phyloP scores from a whole-genome alignment of 2,797 vertebrate species.

The Halcyon smyrnensis region DNA sequence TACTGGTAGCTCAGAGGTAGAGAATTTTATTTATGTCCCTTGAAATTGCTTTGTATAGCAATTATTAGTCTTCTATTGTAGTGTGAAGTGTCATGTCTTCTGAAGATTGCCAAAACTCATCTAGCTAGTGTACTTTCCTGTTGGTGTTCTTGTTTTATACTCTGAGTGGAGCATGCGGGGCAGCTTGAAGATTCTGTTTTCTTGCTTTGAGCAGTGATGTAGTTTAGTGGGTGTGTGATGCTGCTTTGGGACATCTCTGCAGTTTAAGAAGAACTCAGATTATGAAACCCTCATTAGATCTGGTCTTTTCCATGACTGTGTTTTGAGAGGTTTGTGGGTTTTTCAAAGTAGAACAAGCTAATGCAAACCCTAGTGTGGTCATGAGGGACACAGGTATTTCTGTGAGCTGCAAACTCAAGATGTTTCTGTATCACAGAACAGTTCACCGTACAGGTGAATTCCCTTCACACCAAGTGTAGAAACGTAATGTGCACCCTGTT shows the following conservation, averaged over 20 bases:
- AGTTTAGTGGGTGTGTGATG: neutral
- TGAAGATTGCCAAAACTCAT: neutral
- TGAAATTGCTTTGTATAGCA: neutral
- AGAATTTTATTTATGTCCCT: neutral
- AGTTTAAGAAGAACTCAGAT: neutral
- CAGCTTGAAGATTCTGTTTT: neutral
- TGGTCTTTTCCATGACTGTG: neutral
- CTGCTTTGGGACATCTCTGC: accelerated
- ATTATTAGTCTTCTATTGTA: accelerated
- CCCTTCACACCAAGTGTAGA: neutral
- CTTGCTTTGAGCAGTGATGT: neutral
- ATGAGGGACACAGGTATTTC: neutral
- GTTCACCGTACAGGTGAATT: neutral
- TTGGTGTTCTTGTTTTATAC: neutral
- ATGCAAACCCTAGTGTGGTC: neutral
- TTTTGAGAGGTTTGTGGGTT: neutral
- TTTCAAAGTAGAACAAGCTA: neutral
- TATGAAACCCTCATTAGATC: neutral
- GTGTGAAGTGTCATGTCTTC: neutral
- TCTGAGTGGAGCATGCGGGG: neutral
- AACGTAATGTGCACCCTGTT: neutral
- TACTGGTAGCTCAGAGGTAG: neutral
- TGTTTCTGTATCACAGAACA: neutral
- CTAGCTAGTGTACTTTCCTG: neutral
- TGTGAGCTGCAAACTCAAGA: neutral